phyloP scores from a whole-genome alignment of 2,113 vertebrate genomes.

The Syngnathus scovelli region DNA sequence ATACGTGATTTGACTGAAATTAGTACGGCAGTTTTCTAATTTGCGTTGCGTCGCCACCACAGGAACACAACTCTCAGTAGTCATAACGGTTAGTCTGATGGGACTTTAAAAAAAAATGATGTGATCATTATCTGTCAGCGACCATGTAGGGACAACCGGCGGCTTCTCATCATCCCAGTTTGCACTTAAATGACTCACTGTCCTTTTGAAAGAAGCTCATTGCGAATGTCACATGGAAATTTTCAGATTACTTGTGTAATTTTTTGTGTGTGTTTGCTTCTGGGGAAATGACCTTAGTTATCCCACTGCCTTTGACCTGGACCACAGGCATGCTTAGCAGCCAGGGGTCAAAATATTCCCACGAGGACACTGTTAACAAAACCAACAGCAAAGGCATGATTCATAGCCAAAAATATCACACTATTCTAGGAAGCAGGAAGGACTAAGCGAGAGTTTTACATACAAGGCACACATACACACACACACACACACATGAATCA shows the following conservation, averaged over 20 bases:
- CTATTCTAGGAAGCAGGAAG: conserved; percentile 24
- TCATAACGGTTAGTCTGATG: conserved; percentile 30
- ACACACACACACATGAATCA: conserved; percentile 7
- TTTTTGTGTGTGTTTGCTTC: conserved; percentile 8
- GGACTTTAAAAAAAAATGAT: conserved; percentile 38
- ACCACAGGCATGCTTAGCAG: conserved; percentile 28
- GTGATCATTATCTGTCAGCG: conserved; percentile 46
- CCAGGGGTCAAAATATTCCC: conserved; percentile 28
- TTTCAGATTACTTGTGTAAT: conserved; percentile 29
- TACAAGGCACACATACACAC: conserved; percentile 11
- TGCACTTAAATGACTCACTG: conserved; percentile 35
- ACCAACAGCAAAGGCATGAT: conserved; percentile 21
- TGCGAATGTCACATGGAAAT: conserved; percentile 4
- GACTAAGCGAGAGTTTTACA: conserved; percentile 4
- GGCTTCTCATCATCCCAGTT: conserved; percentile 27
- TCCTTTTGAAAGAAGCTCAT: conserved; percentile 6
- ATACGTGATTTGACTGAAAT: too few species aligned
- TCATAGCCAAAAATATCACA: conserved; percentile 15
- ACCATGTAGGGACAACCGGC: conserved; percentile 23
- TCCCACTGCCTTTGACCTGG: conserved; percentile 26
- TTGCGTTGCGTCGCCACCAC: not conserved
- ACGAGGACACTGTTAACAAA: conserved; percentile 41
- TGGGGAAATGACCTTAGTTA: conserved; percentile 25
- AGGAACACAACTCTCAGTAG: conserved; percentile 18
- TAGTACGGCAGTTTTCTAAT: not conserved